Evolutionary conservation across 2,113 vertebrate species (phyloP), one percentile per base, ranked within the genome.

Genomic region (Hemichromis elongatus): DNA sequence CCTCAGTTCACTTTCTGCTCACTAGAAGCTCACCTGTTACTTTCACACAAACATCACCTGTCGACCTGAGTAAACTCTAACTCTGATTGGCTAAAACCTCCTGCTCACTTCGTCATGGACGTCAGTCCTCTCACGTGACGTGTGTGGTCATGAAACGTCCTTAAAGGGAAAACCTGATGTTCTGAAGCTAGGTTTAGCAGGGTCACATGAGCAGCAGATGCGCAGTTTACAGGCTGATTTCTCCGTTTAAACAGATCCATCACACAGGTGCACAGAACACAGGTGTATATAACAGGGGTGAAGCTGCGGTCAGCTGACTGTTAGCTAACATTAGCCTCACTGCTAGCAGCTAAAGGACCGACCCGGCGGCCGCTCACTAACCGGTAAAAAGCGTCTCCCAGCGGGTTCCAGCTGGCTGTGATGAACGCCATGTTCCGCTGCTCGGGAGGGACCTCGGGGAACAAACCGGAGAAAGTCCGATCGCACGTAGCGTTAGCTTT

Each of bases 381-480:
- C 94, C 94, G 92, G 11, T 95, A 95, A 33, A 95, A 95, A 2
- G 94, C 89, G 11, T 94, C 92, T 82, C 92, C 93, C 86, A 95
- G 89, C 54, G 94, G 94, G 85, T 95, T 95, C 94, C 94, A 95
- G 91, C 86, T 94, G 59, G 94, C 92, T 1, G 94, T 95, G 80
- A 95, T 91, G 81, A 95, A 92, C 21, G 94, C 85, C 94, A 95
- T 95, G 9, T 7, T 70, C 40, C 66, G 14, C 40, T 26, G 42
- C 37, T 70, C 40, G 10, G 30, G 30, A 35, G 2, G 5, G 5
- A 1, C 35, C 9, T 10, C 35, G 35, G 61, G 35, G 33, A 42
- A 68, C 7, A 45, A 42, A 45, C 37, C 37, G 63, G 37, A 70
- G 37, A 12, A 26, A 42, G 3, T 24, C n/a, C n/a, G 3, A 21